Conservation (phyloP, 2,888 invertebrate species). For the Agrochola circellaris region DNA sequence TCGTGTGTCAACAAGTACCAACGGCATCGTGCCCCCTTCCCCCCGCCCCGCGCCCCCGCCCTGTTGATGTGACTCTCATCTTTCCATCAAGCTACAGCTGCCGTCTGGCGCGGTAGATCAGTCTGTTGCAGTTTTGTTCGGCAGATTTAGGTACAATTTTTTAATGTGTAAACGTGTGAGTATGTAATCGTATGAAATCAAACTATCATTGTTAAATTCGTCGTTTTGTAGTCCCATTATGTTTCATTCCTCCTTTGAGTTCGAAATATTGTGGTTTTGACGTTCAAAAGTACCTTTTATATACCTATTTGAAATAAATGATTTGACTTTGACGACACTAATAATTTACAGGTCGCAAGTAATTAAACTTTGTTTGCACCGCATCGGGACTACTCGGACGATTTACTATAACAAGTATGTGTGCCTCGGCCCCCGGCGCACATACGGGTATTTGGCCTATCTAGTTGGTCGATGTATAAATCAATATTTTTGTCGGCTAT, state of each 20-base stretch:
- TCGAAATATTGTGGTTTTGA: background rate
- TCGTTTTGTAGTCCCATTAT: background rate
- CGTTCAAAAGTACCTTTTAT: too few relatives aligned
- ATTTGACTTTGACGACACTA: background rate
- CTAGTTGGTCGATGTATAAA: too few relatives aligned
- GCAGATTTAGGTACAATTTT: too few relatives aligned
- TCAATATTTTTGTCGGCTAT: too few relatives aligned
- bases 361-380: background rate
- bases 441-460: too few relatives aligned
- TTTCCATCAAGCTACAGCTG: conserved; percentile 19
- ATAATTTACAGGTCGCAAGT: background rate
- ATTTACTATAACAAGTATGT: background rate
- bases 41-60: background rate
- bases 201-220: background rate
- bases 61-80: conserved; percentile 4
- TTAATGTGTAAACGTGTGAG: background rate
- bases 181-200: too few relatives aligned
- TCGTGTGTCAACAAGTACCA: conserved; percentile 3
- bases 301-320: too few relatives aligned
- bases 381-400: background rate
- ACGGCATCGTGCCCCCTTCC: background rate
- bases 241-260: too few relatives aligned
- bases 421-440: background rate
- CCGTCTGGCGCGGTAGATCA: conserved; percentile 2
- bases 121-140: background rate